Percentiles rank a stretch among this genome's conserved stretches.
Conservation (phyloP, 2,113 vertebrate genomes). For the Zosterops pallidus region DNA sequence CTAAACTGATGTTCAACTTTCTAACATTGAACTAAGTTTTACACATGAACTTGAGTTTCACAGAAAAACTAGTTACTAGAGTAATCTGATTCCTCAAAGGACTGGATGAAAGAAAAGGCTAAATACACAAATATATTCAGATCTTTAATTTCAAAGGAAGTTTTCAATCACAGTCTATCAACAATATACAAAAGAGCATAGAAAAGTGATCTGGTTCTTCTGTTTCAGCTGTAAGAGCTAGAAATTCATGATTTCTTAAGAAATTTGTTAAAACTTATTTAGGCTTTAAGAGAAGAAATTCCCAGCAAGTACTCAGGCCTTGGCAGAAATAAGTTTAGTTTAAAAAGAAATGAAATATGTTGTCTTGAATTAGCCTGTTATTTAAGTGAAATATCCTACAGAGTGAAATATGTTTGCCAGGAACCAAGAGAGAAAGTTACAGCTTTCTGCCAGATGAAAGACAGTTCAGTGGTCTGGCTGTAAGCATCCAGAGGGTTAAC, state of each 20-base stretch:
- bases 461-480: neutral
- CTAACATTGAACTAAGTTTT: neutral
- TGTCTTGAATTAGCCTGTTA: neutral
- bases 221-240: neutral
- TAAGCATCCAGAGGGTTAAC: neutral
- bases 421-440: neutral
- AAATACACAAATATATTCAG: slow-evolving; percentile 3
- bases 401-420: slow-evolving; percentile 2
- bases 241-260: neutral
- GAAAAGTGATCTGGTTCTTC: neutral
- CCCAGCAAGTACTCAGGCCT: neutral
- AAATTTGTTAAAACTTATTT: neutral
- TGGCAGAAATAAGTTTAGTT: neutral
- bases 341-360: neutral
- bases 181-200: neutral
- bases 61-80: neutral
- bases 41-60: neutral
- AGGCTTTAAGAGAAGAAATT: neutral
- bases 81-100: neutral
- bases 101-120: slow-evolving; percentile 4
- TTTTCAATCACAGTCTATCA: slow-evolving; percentile 29
- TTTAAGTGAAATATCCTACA: neutral
- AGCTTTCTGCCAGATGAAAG: slow-evolving; percentile 27
- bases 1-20: neutral
- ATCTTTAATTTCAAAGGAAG: slow-evolving; percentile 20